Evolutionary conservation across 2,797 vertebrate species (phyloP).

Genomic region (Selene dorsalis): DNA sequence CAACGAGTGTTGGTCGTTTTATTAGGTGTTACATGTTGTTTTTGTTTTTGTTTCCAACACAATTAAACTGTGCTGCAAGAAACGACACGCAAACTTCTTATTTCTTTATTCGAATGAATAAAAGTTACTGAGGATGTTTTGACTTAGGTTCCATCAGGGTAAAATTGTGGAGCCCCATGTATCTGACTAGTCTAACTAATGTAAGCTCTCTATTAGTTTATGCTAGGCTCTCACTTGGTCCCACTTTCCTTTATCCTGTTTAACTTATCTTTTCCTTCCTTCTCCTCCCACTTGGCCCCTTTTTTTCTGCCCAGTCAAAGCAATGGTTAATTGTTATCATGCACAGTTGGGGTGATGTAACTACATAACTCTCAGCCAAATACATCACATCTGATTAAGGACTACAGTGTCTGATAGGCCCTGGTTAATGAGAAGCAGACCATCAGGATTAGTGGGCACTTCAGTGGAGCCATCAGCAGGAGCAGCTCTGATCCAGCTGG

Average conservation of each 20-base stretch:
- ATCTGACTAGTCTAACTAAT: not conserved
- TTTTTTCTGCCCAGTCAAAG: not conserved
- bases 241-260: conserved; percentile 3
- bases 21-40: not conserved
- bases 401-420: not conserved
- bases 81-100: not conserved
- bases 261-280: not conserved
- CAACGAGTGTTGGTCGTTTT: not conserved
- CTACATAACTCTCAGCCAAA: conserved; percentile 25
- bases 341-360: conserved; percentile 34
- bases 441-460: not conserved
- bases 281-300: not conserved
- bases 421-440: conserved; percentile 41
- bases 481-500: conserved; percentile 33
- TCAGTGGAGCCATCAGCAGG: conserved; percentile 3
- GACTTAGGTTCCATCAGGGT: not conserved
- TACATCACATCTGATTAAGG: conserved; percentile 25
- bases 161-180: not conserved
- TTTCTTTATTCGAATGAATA: not conserved
- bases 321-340: not conserved
- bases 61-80: not conserved
- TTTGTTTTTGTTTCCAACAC: not conserved
- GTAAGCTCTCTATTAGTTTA: not conserved
- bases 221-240: not conserved
- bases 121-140: not conserved